Evolutionary conservation across 1,140 invertebrate species (phyloP).

Genomic region (Orussus abietinus): DNA sequence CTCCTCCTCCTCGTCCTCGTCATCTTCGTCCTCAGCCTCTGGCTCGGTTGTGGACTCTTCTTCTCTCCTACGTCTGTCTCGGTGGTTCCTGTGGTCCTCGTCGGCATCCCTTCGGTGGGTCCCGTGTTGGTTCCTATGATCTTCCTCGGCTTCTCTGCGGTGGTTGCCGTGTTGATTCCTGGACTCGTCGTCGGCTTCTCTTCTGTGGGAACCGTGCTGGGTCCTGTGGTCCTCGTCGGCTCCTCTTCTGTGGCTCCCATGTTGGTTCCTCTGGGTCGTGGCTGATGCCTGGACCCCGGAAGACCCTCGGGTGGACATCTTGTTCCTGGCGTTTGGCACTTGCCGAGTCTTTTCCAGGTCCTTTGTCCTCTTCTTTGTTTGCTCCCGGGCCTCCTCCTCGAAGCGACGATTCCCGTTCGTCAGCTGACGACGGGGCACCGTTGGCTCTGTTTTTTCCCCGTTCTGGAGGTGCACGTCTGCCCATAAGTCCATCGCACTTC

Average conservation of each 20-base stretch:
- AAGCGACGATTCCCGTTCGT: constrained; percentile 14
- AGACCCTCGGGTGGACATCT: constrained; percentile 1
- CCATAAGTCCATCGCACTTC: constrained; percentile 52
- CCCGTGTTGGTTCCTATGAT: constrained; percentile 7
- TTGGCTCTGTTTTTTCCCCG: constrained; percentile 15
- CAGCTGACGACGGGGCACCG: neutral
- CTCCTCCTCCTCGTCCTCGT: constrained; percentile 40
- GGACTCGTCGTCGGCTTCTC: neutral
- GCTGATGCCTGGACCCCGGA: neutral
- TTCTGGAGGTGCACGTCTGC: constrained; percentile 33
- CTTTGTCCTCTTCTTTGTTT: constrained; percentile 27
- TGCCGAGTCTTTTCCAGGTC: constrained; percentile 16
- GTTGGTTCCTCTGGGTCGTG: neutral
- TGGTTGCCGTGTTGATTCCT: too few species aligned
- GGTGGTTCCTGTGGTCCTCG: too few species aligned
- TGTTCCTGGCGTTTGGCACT: neutral
- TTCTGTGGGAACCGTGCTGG: neutral
- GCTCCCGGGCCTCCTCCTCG: constrained; percentile 24
- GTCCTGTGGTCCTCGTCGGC: neutral
- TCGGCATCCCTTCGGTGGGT: too few species aligned
- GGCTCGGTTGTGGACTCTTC: too few species aligned
- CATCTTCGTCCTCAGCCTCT: constrained; percentile 23
- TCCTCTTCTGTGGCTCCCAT: too few species aligned
- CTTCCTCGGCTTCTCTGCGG: neutral
- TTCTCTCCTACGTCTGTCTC: too few species aligned